phyloP scores from a whole-genome alignment of 1,140 invertebrate species.

The Cheumatopsyche charites region DNA sequence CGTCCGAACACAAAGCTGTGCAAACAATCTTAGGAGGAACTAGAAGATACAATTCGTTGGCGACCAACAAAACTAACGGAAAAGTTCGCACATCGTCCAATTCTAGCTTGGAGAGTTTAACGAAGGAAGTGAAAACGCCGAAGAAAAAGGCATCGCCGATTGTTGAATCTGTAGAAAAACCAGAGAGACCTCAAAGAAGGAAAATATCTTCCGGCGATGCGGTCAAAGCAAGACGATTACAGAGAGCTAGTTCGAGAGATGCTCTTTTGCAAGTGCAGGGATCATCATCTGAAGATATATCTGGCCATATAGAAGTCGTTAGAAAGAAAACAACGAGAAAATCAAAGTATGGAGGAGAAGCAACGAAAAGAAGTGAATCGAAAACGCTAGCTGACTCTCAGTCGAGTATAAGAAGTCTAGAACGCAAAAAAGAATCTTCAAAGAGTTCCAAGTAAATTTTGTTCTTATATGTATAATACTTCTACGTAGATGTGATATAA shows the following conservation, averaged over 20 bases:
- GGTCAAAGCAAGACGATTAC: conserved; percentile 57
- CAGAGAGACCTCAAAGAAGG: conserved; percentile 45
- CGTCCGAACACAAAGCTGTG: conserved; percentile 44
- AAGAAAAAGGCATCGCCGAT: conserved; percentile 43
- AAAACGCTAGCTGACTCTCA: not conserved
- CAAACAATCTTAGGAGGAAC: conserved; percentile 36
- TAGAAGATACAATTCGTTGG: conserved; percentile 34
- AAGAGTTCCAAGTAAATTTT: conserved; percentile 29
- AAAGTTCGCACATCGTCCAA: conserved; percentile 52
- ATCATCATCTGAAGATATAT: conserved; percentile 61
- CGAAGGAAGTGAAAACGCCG: conserved; percentile 43
- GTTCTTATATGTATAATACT: not conserved
- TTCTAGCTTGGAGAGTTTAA: conserved; percentile 57
- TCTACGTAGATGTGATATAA: not conserved
- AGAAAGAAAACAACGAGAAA: conserved; percentile 51
- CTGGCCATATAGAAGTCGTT: conserved; percentile 51
- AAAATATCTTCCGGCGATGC: conserved; percentile 50
- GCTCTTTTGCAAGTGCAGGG: conserved; percentile 55
- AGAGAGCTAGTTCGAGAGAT: conserved; percentile 60
- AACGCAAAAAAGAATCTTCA: conserved; percentile 31
- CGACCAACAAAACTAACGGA: conserved; percentile 36
- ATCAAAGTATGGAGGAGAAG: conserved; percentile 19
- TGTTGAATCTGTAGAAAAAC: conserved; percentile 32
- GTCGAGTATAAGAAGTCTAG: conserved; percentile 4
- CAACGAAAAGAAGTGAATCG: conserved; percentile 9